phyloP scores from a whole-genome alignment of 1,140 invertebrate species.

The Drosophila trapezifrons region DNA sequence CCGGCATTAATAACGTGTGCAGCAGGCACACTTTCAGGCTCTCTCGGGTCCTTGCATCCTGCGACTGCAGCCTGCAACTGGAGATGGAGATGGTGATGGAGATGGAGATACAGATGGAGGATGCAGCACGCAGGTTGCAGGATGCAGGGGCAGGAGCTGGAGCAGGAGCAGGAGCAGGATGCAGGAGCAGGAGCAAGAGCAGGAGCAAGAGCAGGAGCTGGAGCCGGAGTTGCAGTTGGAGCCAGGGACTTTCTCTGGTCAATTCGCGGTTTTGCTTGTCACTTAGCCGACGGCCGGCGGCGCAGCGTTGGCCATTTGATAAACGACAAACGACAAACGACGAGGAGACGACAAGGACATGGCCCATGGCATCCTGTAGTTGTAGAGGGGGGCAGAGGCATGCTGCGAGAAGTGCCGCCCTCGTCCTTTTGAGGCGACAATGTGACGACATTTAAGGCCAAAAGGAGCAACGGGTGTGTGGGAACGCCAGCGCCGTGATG shows the following conservation, averaged over 20 bases:
- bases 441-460: constrained; percentile 72
- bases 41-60: constrained; percentile 5
- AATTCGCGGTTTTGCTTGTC: constrained; percentile 84
- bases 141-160: constrained; percentile 31
- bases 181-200: constrained; percentile 37
- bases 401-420: constrained; percentile 19
- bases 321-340: constrained; percentile 72
- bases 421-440: constrained; percentile 61
- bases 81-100: constrained; percentile 40
- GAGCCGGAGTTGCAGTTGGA: constrained; percentile 48
- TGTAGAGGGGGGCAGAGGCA: background rate
- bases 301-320: constrained; percentile 77
- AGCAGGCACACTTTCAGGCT: constrained; percentile 35
- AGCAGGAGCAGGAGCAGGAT: too few species aligned
- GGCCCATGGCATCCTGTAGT: constrained; percentile 10
- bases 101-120: constrained; percentile 29
- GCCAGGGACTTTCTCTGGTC: constrained; percentile 77
- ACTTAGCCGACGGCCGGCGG: constrained; percentile 77
- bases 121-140: background rate
- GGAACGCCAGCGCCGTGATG: background rate
- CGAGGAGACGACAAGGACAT: constrained; percentile 47
- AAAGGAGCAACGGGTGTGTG: background rate
- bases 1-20: constrained; percentile 39
- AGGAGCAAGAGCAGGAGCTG: constrained; percentile 39
- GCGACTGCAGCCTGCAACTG: constrained; percentile 39